A percentile compares a stretch with the other conserved stretches of the same genome.
Conservation (phyloP, 2,888 invertebrate genomes). For the Erpobdella octoculata region DNA sequence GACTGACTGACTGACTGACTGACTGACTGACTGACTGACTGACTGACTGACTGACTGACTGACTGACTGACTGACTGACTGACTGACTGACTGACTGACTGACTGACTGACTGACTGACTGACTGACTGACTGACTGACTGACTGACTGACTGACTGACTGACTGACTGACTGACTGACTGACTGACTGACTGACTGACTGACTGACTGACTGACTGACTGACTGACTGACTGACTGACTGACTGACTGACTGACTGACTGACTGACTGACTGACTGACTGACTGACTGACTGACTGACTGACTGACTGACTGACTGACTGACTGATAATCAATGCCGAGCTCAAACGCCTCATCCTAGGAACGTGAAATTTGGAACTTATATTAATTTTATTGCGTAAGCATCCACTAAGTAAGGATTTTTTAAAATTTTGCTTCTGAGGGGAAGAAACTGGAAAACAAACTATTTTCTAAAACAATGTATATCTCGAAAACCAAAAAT, state of each 20-base stretch:
- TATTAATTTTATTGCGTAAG: too few relatives aligned
- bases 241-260: constrained; percentile 32
- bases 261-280: constrained; percentile 31
- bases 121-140: constrained; percentile 32
- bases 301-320: constrained; percentile 26
- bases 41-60: constrained; percentile 31
- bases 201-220: constrained; percentile 32
- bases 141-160: constrained; percentile 32
- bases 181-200: constrained; percentile 32
- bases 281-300: constrained; percentile 30
- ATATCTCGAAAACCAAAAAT: too few relatives aligned
- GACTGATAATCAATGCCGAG: too few relatives aligned
- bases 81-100: constrained; percentile 33
- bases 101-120: constrained; percentile 32
- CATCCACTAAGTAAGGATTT: too few relatives aligned
- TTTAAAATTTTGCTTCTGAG: too few relatives aligned
- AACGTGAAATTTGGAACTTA: too few relatives aligned
- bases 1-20: constrained; percentile 22
- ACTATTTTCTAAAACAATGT: too few relatives aligned
- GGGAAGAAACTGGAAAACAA: too few relatives aligned
- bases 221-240: constrained; percentile 32
- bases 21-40: constrained; percentile 30
- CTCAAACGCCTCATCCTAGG: too few relatives aligned
- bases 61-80: constrained; percentile 31
- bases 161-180: constrained; percentile 32